Evolutionary conservation across 2,888 invertebrate genomes (phyloP).

Genomic region (Brenthis ino): DNA sequence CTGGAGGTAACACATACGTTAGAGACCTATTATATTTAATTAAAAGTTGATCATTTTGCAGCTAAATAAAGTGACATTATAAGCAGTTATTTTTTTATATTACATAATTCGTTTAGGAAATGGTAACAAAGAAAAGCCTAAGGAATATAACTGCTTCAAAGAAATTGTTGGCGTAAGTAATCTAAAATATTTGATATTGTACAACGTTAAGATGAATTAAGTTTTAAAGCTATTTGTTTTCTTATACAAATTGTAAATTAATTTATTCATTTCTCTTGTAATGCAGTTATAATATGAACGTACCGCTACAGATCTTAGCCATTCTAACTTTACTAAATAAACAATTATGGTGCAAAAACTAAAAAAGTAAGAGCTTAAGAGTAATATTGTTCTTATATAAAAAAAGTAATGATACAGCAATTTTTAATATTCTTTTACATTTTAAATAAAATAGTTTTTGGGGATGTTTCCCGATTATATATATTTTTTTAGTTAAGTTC

Average conservation of each 20-base stretch:
- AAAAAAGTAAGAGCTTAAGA: too few species aligned
- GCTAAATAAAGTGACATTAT: neutral
- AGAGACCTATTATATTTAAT: too few species aligned
- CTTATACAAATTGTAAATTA: neutral
- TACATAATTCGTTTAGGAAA: conserved; percentile 1
- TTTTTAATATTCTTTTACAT: too few species aligned
- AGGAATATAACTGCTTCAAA: conserved; percentile 22
- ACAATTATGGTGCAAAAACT: too few species aligned
- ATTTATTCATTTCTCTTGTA: neutral
- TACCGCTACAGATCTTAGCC: neutral
- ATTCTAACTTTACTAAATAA: too few species aligned
- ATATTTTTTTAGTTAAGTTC: too few species aligned
- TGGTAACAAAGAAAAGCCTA: conserved; percentile 20
- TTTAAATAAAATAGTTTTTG: too few species aligned
- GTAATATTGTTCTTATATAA: too few species aligned
- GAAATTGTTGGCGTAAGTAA: conserved; percentile 20
- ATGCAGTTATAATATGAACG: neutral
- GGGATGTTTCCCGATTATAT: too few species aligned
- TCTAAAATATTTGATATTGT: conserved; percentile 27
- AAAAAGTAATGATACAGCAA: too few species aligned
- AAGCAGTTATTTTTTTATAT: neutral
- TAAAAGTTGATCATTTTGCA: too few species aligned
- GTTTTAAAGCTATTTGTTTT: conserved; percentile 21
- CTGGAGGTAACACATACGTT: too few species aligned
- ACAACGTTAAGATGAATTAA: conserved; percentile 15